Evolutionary conservation across 2,797 vertebrate species (phyloP).

Genomic region (Hippopotamyrus pictus): DNA sequence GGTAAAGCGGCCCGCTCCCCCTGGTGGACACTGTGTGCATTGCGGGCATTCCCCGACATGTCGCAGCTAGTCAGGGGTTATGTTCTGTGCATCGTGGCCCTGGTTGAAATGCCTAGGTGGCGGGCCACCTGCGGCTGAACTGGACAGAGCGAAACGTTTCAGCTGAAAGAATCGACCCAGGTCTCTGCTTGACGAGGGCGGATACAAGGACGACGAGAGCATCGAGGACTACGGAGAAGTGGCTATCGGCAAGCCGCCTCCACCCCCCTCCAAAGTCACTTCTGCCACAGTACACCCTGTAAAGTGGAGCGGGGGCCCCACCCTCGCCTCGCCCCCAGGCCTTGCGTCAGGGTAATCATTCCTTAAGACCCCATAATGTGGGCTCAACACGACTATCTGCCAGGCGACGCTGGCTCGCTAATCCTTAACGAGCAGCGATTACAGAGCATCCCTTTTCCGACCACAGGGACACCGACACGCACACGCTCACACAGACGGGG

Average conservation of each 20-base stretch:
- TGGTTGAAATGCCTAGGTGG: background rate
- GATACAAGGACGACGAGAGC: background rate
- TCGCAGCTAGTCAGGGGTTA: background rate
- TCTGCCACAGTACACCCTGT: constrained; percentile 42
- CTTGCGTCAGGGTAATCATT: constrained; percentile 58
- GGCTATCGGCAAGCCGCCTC: background rate
- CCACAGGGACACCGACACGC: constrained; percentile 51
- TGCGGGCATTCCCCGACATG: constrained; percentile 30
- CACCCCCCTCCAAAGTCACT: constrained; percentile 55
- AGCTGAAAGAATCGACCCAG: background rate
- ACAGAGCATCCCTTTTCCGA: constrained; percentile 57
- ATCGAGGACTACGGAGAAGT: background rate
- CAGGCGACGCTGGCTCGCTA: constrained; percentile 51
- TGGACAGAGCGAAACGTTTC: background rate
- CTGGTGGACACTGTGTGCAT: constrained; percentile 45
- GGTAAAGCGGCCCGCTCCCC: constrained; percentile 47
- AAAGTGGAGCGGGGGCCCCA: constrained; percentile 33
- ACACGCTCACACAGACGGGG: constrained; percentile 27
- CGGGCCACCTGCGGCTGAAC: background rate
- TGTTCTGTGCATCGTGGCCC: background rate
- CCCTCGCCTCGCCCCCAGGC: constrained; percentile 53
- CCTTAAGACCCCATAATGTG: constrained; percentile 59
- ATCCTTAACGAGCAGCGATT: constrained; percentile 64
- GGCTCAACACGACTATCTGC: constrained; percentile 56
- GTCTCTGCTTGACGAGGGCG: background rate